Evolutionary conservation across 2,888 invertebrate genomes (phyloP).

Genomic region (Phorcus lineatus): DNA sequence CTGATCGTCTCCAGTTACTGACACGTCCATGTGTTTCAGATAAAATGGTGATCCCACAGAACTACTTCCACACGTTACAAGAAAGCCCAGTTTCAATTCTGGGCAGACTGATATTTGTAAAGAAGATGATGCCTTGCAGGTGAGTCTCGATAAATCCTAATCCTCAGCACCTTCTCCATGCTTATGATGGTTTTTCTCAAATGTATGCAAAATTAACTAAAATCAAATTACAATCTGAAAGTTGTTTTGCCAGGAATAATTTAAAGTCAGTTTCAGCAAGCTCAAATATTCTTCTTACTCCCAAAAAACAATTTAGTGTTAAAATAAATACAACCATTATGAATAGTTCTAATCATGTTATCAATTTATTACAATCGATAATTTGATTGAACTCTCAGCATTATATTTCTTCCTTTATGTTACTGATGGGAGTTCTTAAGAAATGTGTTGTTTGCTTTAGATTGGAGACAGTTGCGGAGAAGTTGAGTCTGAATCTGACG

Average conservation of each 20-base stretch:
- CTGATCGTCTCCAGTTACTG: too few relatives aligned
- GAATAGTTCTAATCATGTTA: too few relatives aligned
- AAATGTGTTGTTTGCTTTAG: constrained; percentile 43
- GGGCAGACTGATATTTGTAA: constrained; percentile 70
- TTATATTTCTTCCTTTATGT: background rate
- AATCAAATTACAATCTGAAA: too few relatives aligned
- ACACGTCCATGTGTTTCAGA: constrained; percentile 44
- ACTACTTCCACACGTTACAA: constrained; percentile 68
- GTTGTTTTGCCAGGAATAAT: too few relatives aligned
- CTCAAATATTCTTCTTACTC: too few relatives aligned
- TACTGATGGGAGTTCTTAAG: background rate
- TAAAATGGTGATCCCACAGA: constrained; percentile 53
- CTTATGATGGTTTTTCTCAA: too few relatives aligned
- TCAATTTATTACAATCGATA: too few relatives aligned
- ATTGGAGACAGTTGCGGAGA: constrained; percentile 68
- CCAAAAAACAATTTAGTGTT: too few relatives aligned
- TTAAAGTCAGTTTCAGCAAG: too few relatives aligned
- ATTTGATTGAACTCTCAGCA: too few relatives aligned
- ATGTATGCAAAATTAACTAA: too few relatives aligned
- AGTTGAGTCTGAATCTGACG: constrained; percentile 70
- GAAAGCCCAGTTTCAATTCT: constrained; percentile 70
- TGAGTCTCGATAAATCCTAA: constrained; percentile 38
- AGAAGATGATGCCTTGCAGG: constrained; percentile 70
- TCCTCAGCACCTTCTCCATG: background rate
- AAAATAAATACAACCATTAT: too few relatives aligned